Evolutionary conservation across 2,888 invertebrate species (phyloP), one percentile per base, ranked within the genome.

Genomic region (Amphipoea oculea): DNA sequence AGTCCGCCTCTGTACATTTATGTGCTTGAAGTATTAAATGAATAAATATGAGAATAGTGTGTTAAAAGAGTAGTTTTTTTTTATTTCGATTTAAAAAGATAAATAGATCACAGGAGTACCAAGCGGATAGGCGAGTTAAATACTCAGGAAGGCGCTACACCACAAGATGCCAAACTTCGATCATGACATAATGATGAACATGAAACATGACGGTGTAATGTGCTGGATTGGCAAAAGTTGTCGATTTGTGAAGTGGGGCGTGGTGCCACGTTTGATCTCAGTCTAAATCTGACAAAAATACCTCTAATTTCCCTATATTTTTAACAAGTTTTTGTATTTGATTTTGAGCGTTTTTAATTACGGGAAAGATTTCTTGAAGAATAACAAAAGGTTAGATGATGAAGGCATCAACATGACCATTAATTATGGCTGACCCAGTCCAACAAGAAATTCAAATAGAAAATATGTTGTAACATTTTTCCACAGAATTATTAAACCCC

Each of bases 401-500:
- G 40, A 51, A 78, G 17, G 11, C 57, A 36, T 60, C 42, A 65
- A 65, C 69, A 40, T 20, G 66, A 17, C 45, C 60, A 54, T 82
- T 66, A 36, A 66, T 81, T 70, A 83, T n/a, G 12, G 17, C 67
- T 69, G 45, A 72, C 51, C 42, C 63, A 63, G 51, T 68, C 23
- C 48, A 70, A 42, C 54, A 29, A 57, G 23, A 70, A 77, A 71
- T 40, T 42, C 66, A 63, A 63, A 62, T 14, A 48, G 51, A 72
- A 83, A 68, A 83, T 81, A 68, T 20, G 6, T 20, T 63, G 51
- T 29, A 63, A 71, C 29, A 71, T 85, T 81, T 84, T 77, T 12
- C 54, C n/a, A 60, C 67, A 48, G 40, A 81, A 72, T 85, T 82
- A 82, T 85, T 66, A 82, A 72, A 69, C 62, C 72, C 62, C 36